Conservation (phyloP, 1,140 invertebrate species). For the Bradynema listronoti region DNA sequence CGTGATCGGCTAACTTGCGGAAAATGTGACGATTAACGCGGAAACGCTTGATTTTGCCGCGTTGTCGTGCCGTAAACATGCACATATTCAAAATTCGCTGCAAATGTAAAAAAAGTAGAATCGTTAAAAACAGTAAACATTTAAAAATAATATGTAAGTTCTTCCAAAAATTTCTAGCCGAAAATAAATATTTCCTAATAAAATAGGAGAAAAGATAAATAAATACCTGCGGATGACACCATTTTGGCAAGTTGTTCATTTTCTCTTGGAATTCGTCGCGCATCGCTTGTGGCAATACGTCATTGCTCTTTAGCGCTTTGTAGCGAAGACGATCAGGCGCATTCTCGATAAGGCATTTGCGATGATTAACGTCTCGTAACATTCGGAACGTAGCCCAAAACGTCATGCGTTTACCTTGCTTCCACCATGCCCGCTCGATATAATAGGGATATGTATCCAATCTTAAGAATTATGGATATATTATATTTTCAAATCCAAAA, state of each 20-base stretch:
- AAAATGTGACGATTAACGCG: slow-evolving; percentile 50
- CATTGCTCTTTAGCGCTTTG: slow-evolving; percentile 54
- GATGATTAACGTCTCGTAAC: slow-evolving; percentile 44
- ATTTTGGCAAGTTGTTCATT: slow-evolving; percentile 23
- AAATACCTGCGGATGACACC: slow-evolving; percentile 34
- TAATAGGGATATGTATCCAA: slow-evolving; percentile 50
- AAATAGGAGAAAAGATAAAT: too few relatives aligned
- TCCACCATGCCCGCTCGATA: slow-evolving; percentile 57
- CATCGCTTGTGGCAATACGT: slow-evolving; percentile 52
- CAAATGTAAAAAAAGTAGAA: too few relatives aligned
- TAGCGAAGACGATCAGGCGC: slow-evolving; percentile 41
- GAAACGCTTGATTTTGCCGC: slow-evolving; percentile 56
- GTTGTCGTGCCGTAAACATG: slow-evolving; percentile 49
- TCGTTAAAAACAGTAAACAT: too few relatives aligned
- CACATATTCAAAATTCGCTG: slow-evolving; percentile 33
- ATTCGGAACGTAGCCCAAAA: slow-evolving; percentile 52
- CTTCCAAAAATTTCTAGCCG: too few relatives aligned
- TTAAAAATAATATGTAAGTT: too few relatives aligned
- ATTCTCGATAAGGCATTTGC: slow-evolving; percentile 36
- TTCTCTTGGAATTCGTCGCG: slow-evolving; percentile 48
- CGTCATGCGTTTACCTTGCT: slow-evolving; percentile 51
- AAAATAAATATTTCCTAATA: too few relatives aligned
- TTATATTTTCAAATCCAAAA: not conserved
- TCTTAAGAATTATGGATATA: slow-evolving; percentile 30
- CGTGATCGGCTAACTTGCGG: slow-evolving; percentile 50